A percentile compares a stretch with the other conserved stretches of the same genome.
Evolutionary conservation across 2,888 invertebrate species (phyloP).

Genomic region (Scrobipalpa costella): DNA sequence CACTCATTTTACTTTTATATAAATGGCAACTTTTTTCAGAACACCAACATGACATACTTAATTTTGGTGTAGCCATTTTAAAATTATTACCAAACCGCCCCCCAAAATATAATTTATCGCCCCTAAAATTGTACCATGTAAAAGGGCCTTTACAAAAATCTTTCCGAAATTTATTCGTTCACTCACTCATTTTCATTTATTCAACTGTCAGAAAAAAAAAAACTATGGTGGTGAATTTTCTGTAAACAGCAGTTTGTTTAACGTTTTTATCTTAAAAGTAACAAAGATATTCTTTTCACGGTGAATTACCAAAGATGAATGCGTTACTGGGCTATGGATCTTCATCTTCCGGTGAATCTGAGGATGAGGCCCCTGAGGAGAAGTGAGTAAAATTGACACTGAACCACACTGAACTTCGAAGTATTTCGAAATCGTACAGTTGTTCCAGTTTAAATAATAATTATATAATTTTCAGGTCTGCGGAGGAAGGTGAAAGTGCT

Average conservation of each 20-base stretch:
- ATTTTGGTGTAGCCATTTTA: not conserved
- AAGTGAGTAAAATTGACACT: conserved; percentile 47
- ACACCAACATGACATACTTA: conserved; percentile 16
- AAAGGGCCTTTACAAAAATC: not conserved
- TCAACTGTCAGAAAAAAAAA: no score
- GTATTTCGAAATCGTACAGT: not conserved
- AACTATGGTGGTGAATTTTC: not conserved
- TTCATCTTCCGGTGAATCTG: conserved; percentile 71
- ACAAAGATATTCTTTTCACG: conserved; percentile 22
- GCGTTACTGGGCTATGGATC: conserved; percentile 86
- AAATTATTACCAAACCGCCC: conserved; percentile 6
- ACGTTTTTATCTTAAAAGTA: not conserved
- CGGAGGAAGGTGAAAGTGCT: conserved; percentile 37
- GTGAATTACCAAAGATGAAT: conserved; percentile 69
- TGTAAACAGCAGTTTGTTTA: not conserved
- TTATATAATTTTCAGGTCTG: conserved; percentile 36
- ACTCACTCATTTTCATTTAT: not conserved
- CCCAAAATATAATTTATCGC: not conserved
- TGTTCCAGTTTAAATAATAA: not conserved
- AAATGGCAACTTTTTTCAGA: conserved; percentile 1
- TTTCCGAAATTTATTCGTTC: not conserved
- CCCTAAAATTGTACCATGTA: no score
- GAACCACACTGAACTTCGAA: not conserved
- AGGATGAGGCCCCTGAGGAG: conserved; percentile 70
- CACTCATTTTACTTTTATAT: not conserved